phyloP scores from a whole-genome alignment of 2,888 invertebrate genomes.

The Liopterus haemorrhoidalis region DNA sequence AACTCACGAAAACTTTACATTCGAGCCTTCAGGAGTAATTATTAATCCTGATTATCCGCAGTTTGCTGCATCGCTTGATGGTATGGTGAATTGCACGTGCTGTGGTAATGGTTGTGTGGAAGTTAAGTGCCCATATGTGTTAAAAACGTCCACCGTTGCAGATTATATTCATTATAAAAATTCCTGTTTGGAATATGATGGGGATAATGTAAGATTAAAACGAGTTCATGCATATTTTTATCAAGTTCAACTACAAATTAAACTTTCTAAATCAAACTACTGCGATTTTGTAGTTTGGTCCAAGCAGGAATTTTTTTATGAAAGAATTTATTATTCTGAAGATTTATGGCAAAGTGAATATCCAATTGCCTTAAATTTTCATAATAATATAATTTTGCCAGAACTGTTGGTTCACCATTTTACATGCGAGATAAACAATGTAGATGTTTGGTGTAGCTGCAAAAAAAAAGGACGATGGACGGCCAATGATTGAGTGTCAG shows the following conservation, averaged over 20 bases:
- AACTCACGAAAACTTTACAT: too few relatives aligned
- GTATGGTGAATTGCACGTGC: background rate
- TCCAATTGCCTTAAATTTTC: too few relatives aligned
- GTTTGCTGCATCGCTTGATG: conserved; percentile 7
- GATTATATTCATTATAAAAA: background rate
- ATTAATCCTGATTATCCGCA: background rate
- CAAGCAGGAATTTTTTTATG: background rate
- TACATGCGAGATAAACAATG: too few relatives aligned
- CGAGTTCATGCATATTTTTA: background rate
- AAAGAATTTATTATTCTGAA: background rate
- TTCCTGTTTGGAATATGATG: background rate
- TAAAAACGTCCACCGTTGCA: background rate
- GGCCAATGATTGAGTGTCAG: too few relatives aligned
- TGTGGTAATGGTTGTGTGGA: conserved; percentile 8
- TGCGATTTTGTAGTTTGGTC: conserved; percentile 9
- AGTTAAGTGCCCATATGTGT: conserved; percentile 6
- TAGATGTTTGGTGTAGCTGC: too few relatives aligned
- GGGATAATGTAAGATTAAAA: background rate
- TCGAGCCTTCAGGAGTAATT: too few relatives aligned
- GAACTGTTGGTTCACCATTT: too few relatives aligned
- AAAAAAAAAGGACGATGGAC: too few relatives aligned
- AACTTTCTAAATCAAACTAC: background rate
- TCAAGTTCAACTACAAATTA: conserved; percentile 3
- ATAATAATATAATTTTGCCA: too few relatives aligned
- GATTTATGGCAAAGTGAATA: background rate